Percentiles rank a stretch among this genome's conserved stretches.
Evolutionary conservation across 1,140 invertebrate genomes (phyloP).

Genomic region (Maconellicoccus hirsutus): DNA sequence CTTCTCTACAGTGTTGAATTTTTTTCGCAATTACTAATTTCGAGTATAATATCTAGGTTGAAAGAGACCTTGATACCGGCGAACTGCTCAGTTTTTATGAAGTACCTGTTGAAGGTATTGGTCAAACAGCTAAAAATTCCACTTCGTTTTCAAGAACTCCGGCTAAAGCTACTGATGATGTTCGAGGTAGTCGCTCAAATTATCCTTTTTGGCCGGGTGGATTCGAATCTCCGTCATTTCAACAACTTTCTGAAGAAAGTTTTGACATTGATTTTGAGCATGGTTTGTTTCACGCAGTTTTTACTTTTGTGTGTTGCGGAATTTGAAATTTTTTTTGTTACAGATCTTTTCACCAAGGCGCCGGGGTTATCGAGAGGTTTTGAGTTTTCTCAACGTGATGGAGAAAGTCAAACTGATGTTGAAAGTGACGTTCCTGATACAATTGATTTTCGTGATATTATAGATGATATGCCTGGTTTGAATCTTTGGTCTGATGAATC

Average conservation of each 20-base stretch:
- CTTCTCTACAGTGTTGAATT: neutral
- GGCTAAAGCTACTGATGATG: slow-evolving; percentile 43
- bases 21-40: neutral
- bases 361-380: neutral
- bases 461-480: neutral
- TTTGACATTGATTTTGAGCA: slow-evolving; percentile 28
- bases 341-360: slow-evolving; percentile 15
- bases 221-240: slow-evolving; percentile 34
- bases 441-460: neutral
- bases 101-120: slow-evolving; percentile 44
- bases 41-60: slow-evolving; percentile 36
- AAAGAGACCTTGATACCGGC: slow-evolving; percentile 58
- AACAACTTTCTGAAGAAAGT: slow-evolving; percentile 29
- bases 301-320: slow-evolving; percentile 23
- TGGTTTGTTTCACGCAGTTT: slow-evolving; percentile 12
- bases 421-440: neutral
- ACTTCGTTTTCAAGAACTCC: slow-evolving; percentile 57
- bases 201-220: slow-evolving; percentile 72
- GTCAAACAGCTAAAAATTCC: slow-evolving; percentile 57
- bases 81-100: slow-evolving; percentile 55
- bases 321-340: neutral
- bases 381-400: neutral
- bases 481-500: neutral
- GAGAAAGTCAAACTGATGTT: neutral
- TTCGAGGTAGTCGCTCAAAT: slow-evolving; percentile 51